Base-by-base conservation (phyloP, 2,113 vertebrate species). In the Egretta garzetta region DNA sequence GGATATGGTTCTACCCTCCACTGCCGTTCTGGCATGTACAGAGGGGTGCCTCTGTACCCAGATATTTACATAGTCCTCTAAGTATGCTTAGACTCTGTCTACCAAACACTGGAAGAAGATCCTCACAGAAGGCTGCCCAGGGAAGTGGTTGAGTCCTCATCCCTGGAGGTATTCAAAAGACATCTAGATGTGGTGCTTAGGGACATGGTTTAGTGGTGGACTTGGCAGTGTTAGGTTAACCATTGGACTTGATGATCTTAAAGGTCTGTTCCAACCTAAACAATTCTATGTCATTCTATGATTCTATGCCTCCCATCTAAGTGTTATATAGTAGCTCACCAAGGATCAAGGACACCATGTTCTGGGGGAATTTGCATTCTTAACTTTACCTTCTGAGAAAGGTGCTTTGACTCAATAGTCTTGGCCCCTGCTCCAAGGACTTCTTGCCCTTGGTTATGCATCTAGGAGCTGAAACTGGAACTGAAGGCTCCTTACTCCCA, bases 1-100 rank as follows among this genome's bases (percentile, higher is more conserved):
- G 7, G 8, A 4, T 22, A 41, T 20, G 39, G 19, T 33, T 77
- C 32, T 66, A 14, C 41, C 14, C 41, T 43, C 6, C 41, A 43
- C 41, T 15, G 30, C 22, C 5, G 10, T 32, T 68, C 37, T 70
- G 39, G 17, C 7, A 7, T 8, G 16, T 41, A 45, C 14, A 16
- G 33, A 73, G 30, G 4, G 8, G 6, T 70, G 43, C 6, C 14
- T 32, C 16, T 49, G 37, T 13, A n/a, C 5, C 27, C 35, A 74
- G 13, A 20, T 18, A 8, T 7, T 47, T 79, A 41, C 0, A 1
- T 14, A 35, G 17, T 60, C 30, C n/a, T 1, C 0, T 37, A 33
- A 72, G 13, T 67, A 39, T 66, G 58, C 28, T 47, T 41, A 12
- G 28, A 35, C 24, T 0, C 0, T 41, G 21, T 23, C 43, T 53